These are phyloP conservation scores for Stomorhina lunata DNA, from an alignment of 2,888 invertebrate genomes.

Conservation along the genomic window DNA sequence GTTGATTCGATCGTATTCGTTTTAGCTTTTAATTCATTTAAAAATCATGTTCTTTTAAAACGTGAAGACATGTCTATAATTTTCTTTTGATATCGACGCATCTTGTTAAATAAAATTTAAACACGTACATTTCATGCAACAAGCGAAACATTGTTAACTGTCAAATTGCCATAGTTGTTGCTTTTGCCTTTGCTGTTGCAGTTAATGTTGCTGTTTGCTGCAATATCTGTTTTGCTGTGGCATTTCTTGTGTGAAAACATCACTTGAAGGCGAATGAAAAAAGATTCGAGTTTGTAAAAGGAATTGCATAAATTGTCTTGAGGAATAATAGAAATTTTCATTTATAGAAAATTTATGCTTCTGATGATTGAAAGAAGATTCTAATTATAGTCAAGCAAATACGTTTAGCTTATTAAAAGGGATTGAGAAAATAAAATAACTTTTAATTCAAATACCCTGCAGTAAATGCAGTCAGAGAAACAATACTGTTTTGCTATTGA, in stretches of 20 bases:
- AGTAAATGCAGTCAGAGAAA: too few species aligned
- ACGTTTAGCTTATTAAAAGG: background rate
- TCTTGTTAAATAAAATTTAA: slow-evolving; percentile 59
- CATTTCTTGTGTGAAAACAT: slow-evolving; percentile 8
- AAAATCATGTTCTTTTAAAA: slow-evolving; percentile 54
- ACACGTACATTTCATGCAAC: slow-evolving; percentile 53
- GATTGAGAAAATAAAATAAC: too few species aligned
- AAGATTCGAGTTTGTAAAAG: background rate
- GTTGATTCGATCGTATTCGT: background rate
- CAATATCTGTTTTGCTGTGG: too few species aligned
- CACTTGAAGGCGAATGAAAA: background rate
- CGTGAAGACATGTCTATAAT: slow-evolving; percentile 55
- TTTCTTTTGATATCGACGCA: slow-evolving; percentile 53
- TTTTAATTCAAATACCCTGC: too few species aligned
- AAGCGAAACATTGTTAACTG: slow-evolving; percentile 60
- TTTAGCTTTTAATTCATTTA: slow-evolving; percentile 36
- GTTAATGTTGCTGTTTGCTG: slow-evolving; percentile 29
- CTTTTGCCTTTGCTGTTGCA: background rate
- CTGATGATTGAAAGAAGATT: background rate
- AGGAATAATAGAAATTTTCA: background rate
- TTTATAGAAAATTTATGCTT: too few species aligned
- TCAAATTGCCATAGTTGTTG: slow-evolving; percentile 38
- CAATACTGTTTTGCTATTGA: too few species aligned
- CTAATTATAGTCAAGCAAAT: background rate
- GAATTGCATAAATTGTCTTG: background rate